Base-by-base conservation (phyloP, 2,797 vertebrate genomes). In the Pangasius larnaudii region DNA sequence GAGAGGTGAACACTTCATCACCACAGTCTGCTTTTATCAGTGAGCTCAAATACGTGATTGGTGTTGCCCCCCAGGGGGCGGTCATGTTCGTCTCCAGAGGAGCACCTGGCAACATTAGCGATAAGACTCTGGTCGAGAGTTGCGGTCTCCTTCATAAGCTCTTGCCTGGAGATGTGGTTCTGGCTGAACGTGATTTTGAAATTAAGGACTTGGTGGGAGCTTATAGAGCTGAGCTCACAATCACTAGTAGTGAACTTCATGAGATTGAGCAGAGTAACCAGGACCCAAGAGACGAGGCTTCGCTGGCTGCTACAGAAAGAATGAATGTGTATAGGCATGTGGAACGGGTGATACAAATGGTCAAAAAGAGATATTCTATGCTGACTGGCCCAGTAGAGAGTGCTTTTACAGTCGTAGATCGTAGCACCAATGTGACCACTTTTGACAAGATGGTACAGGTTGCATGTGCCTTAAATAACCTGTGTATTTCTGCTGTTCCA, bases 401-500 rank as follows among this genome's bases (percentile, higher is more conserved):
- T 86, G 91, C 95, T 84, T 96, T 96, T 90, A 94, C 94, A 0
- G 90, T 92, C 46, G 58, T 93, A 0, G 95, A 96, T 91, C 93
- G 93, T 89, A 91, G 92, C 19, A 95, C 95, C 0, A 95, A 93
- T 92, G 94, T 95, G 90, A 95, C 94, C 0, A 96, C 95, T 83
- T 96, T 96, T 78, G 96, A 96, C 91, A 96, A 95, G 93, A 96
- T 96, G 61, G 95, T 96, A 59, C 95, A 96, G 92, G 96, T 96
- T 16, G 95, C 95, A 77, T 96, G 96, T 95, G 96, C 96, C 95
- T 95, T 96, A 94, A 96, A 96, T 94, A 96, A 96, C 93, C 93
- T 96, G 92, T 96, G 95, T 90, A 96, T 96, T 92, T 96, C 96
- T 74, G 95, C 96, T 77, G 94, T 94, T 53, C 95, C 95, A 0